Evolutionary conservation across 2,113 vertebrate genomes (phyloP), one percentile per base, ranked within the genome.

Genomic region (Herpailurus yagouaroundi): DNA sequence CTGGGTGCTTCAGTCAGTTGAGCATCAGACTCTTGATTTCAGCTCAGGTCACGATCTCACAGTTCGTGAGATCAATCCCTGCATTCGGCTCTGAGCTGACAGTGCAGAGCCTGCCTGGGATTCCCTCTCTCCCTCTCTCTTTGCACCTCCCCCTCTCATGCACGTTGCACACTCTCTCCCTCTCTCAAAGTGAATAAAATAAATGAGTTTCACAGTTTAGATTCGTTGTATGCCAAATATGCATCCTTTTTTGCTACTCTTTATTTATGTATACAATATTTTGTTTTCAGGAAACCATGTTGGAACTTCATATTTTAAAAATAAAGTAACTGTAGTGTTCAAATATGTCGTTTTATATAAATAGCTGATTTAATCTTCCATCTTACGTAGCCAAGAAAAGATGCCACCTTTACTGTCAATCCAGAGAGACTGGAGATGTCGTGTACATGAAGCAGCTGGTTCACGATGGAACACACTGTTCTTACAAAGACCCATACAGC

Each of bases 401-500:
- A 89, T 99, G 99, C 88, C 99, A 99, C 96, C 98, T 99, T 86
- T 99, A 99, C 98, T 99, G 99, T 97, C 99, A 99, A 81, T 99
- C 99, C 25, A 99, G 98, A 96, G 99, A 99, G 97, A 99, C 99
- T 0, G 99, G 99, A 13, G 99, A 99, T 0, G 98, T 99, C 60
- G 99, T 99, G 0, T 99, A 99, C 29, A 99, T 99, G 99, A 99
- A 99, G 48, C 99, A 99, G 91, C 98, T 99, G 92, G 99, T 99
- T 12, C 99, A 99, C 0, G 99, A 99, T 0, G 99, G 99, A 11
- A 99, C 99, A 0, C 99, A 98, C 52, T 99, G 99, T 71, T 99
- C 99, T 25, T 99, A 99, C 97, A 99, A 99, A 97, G 99, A 99
- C 33, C 99, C 99, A 0, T 99, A 99, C 97, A 99, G 99, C 98